Evolutionary conservation across 2,113 vertebrate genomes (phyloP).

Genomic region (Bos taurus): ARS-UCD2.0 NC_037350.1:10100001-10100500

Average conservation of each 20-base stretch:
- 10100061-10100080: background rate
- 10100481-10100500: accelerated
- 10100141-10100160: background rate
- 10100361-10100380: background rate
- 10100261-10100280: background rate
- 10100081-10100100: background rate
- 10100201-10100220: background rate
- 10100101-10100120: background rate
- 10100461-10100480: background rate
- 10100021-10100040: background rate
- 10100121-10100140: background rate
- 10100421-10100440: background rate
- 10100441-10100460: background rate
- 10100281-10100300: background rate
- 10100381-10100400: background rate
- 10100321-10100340: background rate
- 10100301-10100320: background rate
- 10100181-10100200: background rate
- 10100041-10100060: background rate
- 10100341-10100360: background rate
- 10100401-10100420: background rate
- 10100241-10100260: background rate
- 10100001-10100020: background rate
- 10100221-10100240: background rate
- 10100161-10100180: too few species aligned